Conservation (phyloP, 2,797 vertebrate species). For the Channa striata region DNA sequence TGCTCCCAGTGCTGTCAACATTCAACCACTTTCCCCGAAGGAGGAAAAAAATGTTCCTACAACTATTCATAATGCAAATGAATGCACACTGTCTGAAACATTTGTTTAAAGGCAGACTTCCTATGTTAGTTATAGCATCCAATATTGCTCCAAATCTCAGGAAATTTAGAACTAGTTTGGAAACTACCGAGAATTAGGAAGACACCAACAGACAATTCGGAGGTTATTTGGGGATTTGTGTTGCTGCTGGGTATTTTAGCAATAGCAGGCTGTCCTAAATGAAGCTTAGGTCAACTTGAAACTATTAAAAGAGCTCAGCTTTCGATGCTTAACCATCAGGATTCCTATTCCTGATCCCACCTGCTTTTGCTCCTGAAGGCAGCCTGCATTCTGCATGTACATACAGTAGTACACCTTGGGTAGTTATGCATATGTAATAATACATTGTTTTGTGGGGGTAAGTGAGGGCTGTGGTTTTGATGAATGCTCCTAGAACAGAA, state of each 20-base stretch:
- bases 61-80: background rate
- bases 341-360: too few species aligned
- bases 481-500: constrained; percentile 25
- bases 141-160: background rate
- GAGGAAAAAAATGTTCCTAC: background rate
- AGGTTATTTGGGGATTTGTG: constrained; percentile 4
- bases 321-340: background rate
- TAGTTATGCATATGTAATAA: constrained; percentile 1
- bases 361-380: too few species aligned
- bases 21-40: background rate
- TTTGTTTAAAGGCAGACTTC: constrained; percentile 5
- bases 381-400: background rate
- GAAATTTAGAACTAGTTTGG: background rate
- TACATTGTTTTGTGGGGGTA: background rate
- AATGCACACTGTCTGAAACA: background rate
- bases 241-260: background rate
- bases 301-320: constrained; percentile 1
- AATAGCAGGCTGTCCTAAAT: constrained; percentile 15
- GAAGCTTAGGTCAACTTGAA: constrained; percentile 8
- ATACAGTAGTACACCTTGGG: background rate
- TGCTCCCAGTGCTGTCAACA: constrained; percentile 3
- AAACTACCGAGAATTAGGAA: constrained; percentile 2
- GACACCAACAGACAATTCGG: background rate
- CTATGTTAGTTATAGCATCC: background rate
- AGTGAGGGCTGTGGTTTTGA: background rate